Evolutionary conservation across 1,140 invertebrate genomes (phyloP), one percentile per base, ranked within the genome.

Genomic region (Episyrphus balteatus): DNA sequence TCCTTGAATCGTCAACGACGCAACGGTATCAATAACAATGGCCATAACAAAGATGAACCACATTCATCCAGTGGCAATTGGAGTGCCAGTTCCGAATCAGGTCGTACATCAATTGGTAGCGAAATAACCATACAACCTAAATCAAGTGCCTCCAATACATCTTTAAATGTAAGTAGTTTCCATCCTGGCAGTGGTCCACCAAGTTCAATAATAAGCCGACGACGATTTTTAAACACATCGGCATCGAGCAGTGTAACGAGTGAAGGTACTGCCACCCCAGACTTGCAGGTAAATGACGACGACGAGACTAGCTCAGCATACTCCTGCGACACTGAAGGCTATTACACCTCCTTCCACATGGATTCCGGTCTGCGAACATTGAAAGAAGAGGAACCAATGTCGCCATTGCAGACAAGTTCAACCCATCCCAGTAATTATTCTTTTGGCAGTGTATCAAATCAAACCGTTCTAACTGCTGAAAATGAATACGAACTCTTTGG

Each of bases 331-430:
- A 93, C 92, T 12, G 93, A 96, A 69, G 92, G 93, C 11, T 97
- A 96, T 67, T 97, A 95, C 67, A 97, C 93, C 0, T 95, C 91
- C 11, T 96, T 97, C 73, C 91, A 96, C 64, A 83, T 92, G 74
- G 93, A 97, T 68, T 93, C 89, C 46, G 93, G 92, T 2, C 67
- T 96, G 38, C 90, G 91, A 65, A 88, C 84, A 0, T 67, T 86
- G 13, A 83, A 84, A 62, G 86, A 88, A 66, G 85, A 89, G 69
- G 86, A 87, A 61, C 78, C 79, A 1, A 70, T 76, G 42, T 79
- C 78, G 5, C 78, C 80, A 6, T 56, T 82, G 55, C 80, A 82
- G 58, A 74, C 74, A 15, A 79, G 76, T 30, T 75, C 71, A 37
- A 75, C 76, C 30, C 70, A 83, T 50, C 72, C 71, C 5, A 73